Evolutionary conservation across 2,888 invertebrate species (phyloP), one percentile per base, ranked within the genome.

Genomic region (Pedicia rivosa): DNA sequence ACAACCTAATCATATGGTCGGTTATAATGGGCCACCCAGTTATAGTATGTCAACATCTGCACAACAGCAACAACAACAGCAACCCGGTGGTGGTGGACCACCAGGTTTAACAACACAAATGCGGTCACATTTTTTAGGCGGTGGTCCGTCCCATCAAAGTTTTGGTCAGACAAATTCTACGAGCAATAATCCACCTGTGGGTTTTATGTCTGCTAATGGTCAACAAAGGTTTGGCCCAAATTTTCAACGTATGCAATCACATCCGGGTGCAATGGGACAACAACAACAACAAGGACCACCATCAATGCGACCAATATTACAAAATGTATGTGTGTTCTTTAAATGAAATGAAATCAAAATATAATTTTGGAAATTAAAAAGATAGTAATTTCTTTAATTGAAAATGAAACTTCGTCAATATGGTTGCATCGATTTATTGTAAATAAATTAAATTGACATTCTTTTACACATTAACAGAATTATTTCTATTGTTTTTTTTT

Each of bases 261-360:
- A 74, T 59, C 73, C 73, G 12, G 71, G 70, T 43, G 62, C 63
- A 10, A 57, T 64, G 47, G 46, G 58, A 46, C 54, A 54, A 19
- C 59, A 59, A 40, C 49, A 26, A 37, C 47, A 35, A 41, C 43
- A 35, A 32, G 29, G 41, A 34, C 36, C 41, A 40, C 8, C 40
- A 42, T 14, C 35, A 17, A 35, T 37, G 40, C 47, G 36, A 35
- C 54, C 51, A 50, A 57, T 61, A 47, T 54, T 59, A 47, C 54
- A 59, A 46, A 56, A 62, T 59, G 63, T 65, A 56, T 48, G 55
- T 48, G 25, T 47, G 47, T 36, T 46, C 46, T 30, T 31, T 35
- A 12, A 22, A 22, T 19, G 13, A 16, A 14, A 17, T 32, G n/a
- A n/a, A n/a, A n/a, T n/a, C n/a, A n/a, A n/a, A n/a, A n/a, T n/a